Base-by-base conservation (phyloP, 1,140 invertebrate species). In the Samia ricini region DNA sequence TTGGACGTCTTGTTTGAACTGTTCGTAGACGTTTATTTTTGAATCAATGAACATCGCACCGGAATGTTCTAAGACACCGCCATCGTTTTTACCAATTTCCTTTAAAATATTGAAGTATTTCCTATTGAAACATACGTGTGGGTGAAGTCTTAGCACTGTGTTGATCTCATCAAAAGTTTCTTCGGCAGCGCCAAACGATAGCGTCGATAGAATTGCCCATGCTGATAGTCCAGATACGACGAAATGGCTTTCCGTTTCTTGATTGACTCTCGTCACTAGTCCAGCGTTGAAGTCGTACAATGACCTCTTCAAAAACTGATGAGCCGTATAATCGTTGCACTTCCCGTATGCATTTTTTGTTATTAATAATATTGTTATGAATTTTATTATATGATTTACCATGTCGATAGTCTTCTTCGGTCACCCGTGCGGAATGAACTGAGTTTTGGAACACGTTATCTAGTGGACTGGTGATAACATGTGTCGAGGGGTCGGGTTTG, bases 151-250 rank as follows among this genome's bases (percentile, higher is more conserved):
- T 3, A 92, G 71, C 0, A 83, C 84, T 18, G 63, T 62, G 36
- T 81, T 72, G 15, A 92, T 60, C 70, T 92, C 83, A 0, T 65
- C 49, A 4, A 85, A 65, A 0, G 91, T 91, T 0, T 73, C 71
- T 10, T 76, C 89, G 0, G 61, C 58, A 0, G 91, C 90, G 0
- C 92, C 91, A 10, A 92, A 79, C 0, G 91, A 84, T 0, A 90
- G 66, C 1, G 79, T 71, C 1, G 90, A 71, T 4, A 92, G 63
- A 10, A 92, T 61, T 3, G 82, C 78, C 91, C 91, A 92, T 23
- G 90, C 73, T 2, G 91, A 91, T 0, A 91, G 74, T 0, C 91
- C 87, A 0, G 91, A 91, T 2, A 89, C 52, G 0, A 88, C 67
- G 68, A 88, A 90, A 50, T 90, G 88, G 24, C 79, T 78, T 1